These are phyloP conservation scores for Hirtodrosophila duncani DNA, from an alignment of 2,888 invertebrate species.

Conservation along the genomic window DNA sequence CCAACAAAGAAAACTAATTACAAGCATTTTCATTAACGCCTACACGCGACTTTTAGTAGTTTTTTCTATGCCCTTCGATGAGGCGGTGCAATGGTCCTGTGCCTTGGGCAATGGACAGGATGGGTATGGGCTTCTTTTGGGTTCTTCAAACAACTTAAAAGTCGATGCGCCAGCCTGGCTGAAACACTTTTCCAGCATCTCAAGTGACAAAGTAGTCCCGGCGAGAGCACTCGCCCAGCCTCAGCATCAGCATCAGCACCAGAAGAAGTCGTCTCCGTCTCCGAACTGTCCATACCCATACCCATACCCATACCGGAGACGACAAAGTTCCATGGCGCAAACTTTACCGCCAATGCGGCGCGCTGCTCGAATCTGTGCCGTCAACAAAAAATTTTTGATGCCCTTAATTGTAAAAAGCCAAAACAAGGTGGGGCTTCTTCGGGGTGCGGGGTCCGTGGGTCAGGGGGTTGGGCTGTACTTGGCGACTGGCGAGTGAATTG, in stretches of 20 bases:
- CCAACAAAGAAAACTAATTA: constrained; percentile 71
- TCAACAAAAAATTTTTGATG: constrained; percentile 49
- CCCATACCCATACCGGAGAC: too few species aligned
- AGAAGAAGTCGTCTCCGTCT: too few species aligned
- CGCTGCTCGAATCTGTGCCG: constrained; percentile 61
- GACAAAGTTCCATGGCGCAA: constrained; percentile 61
- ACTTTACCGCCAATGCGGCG: constrained; percentile 70
- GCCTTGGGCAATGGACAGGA: too few species aligned
- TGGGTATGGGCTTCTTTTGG: constrained; percentile 8
- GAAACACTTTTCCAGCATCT: constrained; percentile 64
- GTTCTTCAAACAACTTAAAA: constrained; percentile 71
- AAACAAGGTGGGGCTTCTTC: constrained; percentile 34
- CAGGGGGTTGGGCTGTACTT: background rate
- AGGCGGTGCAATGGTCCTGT: too few species aligned
- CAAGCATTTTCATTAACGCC: constrained; percentile 71
- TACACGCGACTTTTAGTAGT: constrained; percentile 51
- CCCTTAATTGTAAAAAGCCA: constrained; percentile 53
- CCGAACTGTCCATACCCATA: too few species aligned
- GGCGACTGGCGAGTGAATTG: constrained; percentile 61
- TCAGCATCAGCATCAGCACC: too few species aligned
- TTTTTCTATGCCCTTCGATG: constrained; percentile 2
- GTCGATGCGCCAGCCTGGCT: constrained; percentile 64
- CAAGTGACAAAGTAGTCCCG: constrained; percentile 54
- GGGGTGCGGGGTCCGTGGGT: constrained; percentile 1
- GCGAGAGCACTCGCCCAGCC: constrained; percentile 3